Evolutionary conservation across 1,140 invertebrate genomes (phyloP).

Genomic region (Cotesia typhae): DNA sequence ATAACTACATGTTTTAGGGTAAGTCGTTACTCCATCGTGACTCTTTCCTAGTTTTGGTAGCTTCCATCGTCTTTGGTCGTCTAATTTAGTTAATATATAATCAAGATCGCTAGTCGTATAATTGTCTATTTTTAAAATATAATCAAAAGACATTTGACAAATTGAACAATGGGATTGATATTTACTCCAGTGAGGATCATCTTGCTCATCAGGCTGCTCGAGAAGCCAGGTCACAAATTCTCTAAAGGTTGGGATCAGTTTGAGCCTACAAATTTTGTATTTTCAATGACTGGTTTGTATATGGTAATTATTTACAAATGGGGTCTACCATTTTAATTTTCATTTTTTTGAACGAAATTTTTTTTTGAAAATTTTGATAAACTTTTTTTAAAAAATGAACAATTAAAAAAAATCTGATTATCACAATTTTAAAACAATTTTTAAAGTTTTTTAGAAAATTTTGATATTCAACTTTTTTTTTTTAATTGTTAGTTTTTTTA

Average conservation of each 20-base stretch:
- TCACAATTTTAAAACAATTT: too few species aligned
- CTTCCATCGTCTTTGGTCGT: slow-evolving; percentile 40
- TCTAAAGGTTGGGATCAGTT: slow-evolving; percentile 59
- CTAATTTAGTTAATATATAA: slow-evolving; percentile 53
- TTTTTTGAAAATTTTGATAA: background rate
- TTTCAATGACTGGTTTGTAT: background rate
- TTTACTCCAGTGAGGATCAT: slow-evolving; percentile 61
- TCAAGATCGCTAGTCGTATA: slow-evolving; percentile 48
- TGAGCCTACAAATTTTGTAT: slow-evolving; percentile 48
- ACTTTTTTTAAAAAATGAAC: too few species aligned
- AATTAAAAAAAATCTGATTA: too few species aligned
- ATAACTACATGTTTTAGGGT: slow-evolving; percentile 55
- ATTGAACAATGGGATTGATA: slow-evolving; percentile 59
- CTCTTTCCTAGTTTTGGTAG: slow-evolving; percentile 49
- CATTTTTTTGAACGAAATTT: too few species aligned
- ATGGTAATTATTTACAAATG: background rate
- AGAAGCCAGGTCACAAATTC: slow-evolving; percentile 61
- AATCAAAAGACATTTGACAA: slow-evolving; percentile 56
- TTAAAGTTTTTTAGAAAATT: too few species aligned
- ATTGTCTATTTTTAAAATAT: slow-evolving; percentile 58
- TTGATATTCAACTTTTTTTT: too few species aligned
- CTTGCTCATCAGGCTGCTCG: slow-evolving; percentile 43
- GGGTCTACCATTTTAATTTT: too few species aligned
- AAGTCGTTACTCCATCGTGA: slow-evolving; percentile 50
- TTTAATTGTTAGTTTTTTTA: too few species aligned